A percentile compares a stretch with the other conserved stretches of the same genome.
These are phyloP conservation scores for Tonatia bakeri DNA, from an alignment of 2,113 vertebrate genomes.

Conservation along the genomic window DNA sequence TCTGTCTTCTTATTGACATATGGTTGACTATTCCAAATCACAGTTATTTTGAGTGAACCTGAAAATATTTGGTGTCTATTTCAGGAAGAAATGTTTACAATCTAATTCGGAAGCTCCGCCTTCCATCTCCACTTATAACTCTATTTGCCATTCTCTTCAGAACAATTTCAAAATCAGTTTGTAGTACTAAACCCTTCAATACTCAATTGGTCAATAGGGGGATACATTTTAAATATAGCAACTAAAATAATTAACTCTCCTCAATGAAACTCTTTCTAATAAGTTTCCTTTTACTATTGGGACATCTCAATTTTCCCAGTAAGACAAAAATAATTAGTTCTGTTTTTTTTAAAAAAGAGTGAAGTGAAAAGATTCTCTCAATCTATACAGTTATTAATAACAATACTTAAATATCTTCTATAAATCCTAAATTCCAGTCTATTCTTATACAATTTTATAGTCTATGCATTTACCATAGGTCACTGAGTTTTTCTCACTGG, in stretches of 20 bases:
- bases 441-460: neutral
- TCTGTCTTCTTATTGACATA: neutral
- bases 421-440: neutral
- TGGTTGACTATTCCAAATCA: neutral
- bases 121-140: neutral
- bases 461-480: neutral
- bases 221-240: constrained; percentile 41
- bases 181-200: neutral
- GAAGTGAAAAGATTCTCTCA: neutral
- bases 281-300: neutral
- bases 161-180: constrained; percentile 43
- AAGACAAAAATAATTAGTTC: neutral
- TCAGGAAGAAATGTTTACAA: neutral
- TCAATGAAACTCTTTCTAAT: neutral
- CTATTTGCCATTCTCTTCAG: neutral
- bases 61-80: neutral
- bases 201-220: constrained; percentile 30
- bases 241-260: constrained; percentile 30
- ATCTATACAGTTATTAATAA: neutral
- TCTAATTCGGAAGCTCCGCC: neutral
- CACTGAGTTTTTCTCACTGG: constrained; percentile 37
- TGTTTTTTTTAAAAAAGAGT: neutral
- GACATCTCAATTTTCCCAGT: neutral
- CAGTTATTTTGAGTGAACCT: constrained; percentile 7
- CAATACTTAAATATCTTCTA: neutral